Base-by-base conservation (phyloP, 2,888 invertebrate genomes). In the Acholoe squamosa region DNA sequence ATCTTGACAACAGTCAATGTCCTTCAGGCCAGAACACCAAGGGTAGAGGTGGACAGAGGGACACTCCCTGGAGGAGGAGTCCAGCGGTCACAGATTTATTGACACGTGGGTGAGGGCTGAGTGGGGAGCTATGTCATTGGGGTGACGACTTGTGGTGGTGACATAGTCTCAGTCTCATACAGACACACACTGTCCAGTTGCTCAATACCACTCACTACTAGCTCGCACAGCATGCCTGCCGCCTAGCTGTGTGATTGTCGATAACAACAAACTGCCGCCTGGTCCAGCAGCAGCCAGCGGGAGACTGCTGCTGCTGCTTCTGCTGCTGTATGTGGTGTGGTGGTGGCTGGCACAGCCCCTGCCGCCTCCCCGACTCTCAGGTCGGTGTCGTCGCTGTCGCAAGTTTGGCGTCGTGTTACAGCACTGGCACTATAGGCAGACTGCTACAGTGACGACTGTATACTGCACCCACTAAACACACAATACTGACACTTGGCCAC, bases 191-290 rank as follows among this genome's bases (percentile, higher is more conserved):
- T 43, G 34, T 0, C 1, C 43, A 22, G 34, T 34, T 43, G 80
- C 5, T n/a, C 19, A 33, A 0, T 22, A 22, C 34, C 80, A 28
- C 76, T 76, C 28, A n/a, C 76, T 76, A 28, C 76, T 76, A 28
- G 76, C 76, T 76, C 76, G 16, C 25, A 31, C 76, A 22, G 28
- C 76, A 31, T 28, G 25, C 25, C 43, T 31, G 76, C 76, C 76
- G 31, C 28, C 16, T 3, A 10, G 16, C 31, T 28, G 80, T 80
- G 80, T 80, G 80, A 80, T 80, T 80, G 80, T 80, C 80, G 80
- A 80, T 80, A 80, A 80, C 80, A 80, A 80, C 80, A 71, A 71
- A 80, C 80, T 80, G 80, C 80, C 33, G 80, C 43, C 80, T 76
- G 28, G 31, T 31, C 76, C n/a, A 5, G 61, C 61, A n/a, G 61